A percentile compares a stretch with the other conserved stretches of the same genome.
phyloP scores from a whole-genome alignment of 2,797 vertebrate genomes.

The Pseudomugil tenellus region DNA sequence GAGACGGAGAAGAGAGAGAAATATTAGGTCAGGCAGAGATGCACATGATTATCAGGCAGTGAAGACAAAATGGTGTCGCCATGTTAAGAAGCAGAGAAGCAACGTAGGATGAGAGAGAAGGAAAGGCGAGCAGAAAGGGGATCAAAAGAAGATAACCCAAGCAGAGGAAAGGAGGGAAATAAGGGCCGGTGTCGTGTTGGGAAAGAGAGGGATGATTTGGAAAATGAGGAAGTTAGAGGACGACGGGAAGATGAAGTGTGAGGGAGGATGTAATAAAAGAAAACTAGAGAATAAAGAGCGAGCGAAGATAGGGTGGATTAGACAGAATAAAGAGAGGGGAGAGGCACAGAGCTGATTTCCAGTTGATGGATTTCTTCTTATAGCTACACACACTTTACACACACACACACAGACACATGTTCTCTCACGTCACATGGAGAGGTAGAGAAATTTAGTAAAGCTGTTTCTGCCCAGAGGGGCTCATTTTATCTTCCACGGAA shows the following conservation, averaged over 20 bases:
- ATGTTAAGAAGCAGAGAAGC: conserved; percentile 10
- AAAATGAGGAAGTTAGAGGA: conserved; percentile 9
- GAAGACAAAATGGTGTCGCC: conserved; percentile 13
- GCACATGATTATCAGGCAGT: conserved; percentile 26
- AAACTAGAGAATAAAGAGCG: conserved; percentile 47
- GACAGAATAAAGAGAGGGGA: conserved; percentile 13
- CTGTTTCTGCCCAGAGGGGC: conserved; percentile 60
- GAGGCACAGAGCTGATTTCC: conserved; percentile 47
- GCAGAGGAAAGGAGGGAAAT: background rate
- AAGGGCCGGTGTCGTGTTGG: background rate
- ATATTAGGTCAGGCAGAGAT: background rate
- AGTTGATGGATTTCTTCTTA: conserved; percentile 56
- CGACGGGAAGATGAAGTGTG: conserved; percentile 46
- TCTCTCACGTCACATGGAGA: conserved; percentile 31
- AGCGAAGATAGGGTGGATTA: conserved; percentile 39
- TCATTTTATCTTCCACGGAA: conserved; percentile 64
- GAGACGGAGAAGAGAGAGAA: conserved; percentile 1
- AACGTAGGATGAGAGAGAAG: conserved; percentile 3
- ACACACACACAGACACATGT: conserved; percentile 11
- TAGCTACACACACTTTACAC: conserved; percentile 32
- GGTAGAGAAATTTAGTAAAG: conserved; percentile 63
- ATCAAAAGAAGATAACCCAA: conserved; percentile 40
- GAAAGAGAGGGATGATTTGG: conserved; percentile 14
- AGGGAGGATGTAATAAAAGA: conserved; percentile 32
- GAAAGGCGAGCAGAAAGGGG: conserved; percentile 16